Conservation (phyloP, 2,888 invertebrate genomes). For the Zelleria hepariella region DNA sequence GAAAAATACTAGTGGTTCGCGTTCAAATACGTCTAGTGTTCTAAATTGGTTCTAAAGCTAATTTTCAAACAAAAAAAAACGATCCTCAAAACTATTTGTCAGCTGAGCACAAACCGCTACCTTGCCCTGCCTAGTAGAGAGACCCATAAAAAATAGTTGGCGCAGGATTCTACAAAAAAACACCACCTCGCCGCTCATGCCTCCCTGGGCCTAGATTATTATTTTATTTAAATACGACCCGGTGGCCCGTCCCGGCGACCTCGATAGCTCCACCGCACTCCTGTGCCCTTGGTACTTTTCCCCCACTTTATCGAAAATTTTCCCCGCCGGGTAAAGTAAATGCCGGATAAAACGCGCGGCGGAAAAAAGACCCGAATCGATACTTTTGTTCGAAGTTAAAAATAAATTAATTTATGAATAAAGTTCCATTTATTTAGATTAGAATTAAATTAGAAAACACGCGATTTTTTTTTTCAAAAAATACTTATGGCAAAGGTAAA, state of each 20-base stretch:
- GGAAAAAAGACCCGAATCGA: not conserved
- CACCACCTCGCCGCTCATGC: slow-evolving; percentile 25
- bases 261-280: slow-evolving; percentile 15
- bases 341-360: too few species aligned
- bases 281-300: slow-evolving; percentile 46
- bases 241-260: slow-evolving; percentile 13
- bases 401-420: not conserved
- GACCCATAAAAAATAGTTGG: slow-evolving; percentile 19
- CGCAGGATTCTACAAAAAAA: slow-evolving; percentile 23
- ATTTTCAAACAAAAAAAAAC: too few species aligned
- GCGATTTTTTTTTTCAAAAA: not conserved
- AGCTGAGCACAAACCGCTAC: too few species aligned
- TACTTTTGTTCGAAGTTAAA: not conserved
- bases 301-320: slow-evolving; percentile 55
- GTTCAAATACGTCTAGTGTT: too few species aligned
- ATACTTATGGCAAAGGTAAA: not conserved
- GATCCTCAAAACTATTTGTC: too few species aligned
- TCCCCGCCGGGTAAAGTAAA: slow-evolving; percentile 25
- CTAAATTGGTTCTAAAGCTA: too few species aligned
- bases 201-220: slow-evolving; percentile 43
- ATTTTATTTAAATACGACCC: slow-evolving; percentile 46
- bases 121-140: too few species aligned
- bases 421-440: not conserved
- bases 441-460: not conserved
- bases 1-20: too few species aligned